phyloP scores from a whole-genome alignment of 2,888 invertebrate genomes.

The Lydus trimaculatus region DNA sequence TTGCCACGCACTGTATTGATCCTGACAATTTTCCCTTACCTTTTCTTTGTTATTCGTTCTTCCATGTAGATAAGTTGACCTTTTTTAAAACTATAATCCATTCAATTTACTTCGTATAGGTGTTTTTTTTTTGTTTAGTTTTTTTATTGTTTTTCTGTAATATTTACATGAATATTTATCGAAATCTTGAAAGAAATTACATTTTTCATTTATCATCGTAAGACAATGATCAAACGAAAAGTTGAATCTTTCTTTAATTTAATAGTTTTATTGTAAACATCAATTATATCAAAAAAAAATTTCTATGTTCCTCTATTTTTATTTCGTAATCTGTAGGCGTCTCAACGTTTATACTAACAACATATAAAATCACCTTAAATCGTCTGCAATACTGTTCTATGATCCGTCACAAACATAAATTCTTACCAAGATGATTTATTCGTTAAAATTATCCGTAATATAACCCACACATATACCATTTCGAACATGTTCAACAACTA shows the following conservation, averaged over 20 bases:
- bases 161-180: not conserved
- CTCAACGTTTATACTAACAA: not conserved
- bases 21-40: slow-evolving; percentile 1
- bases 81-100: not conserved
- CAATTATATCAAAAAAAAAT: slow-evolving; percentile 2
- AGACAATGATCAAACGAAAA: not conserved
- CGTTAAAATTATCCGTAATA: slow-evolving; percentile 40
- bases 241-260: not conserved
- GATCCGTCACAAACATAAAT: slow-evolving; percentile 39
- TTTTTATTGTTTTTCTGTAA: not conserved
- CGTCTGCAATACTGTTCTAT: slow-evolving; percentile 37
- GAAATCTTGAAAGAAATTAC: not conserved
- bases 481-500: slow-evolving; percentile 31
- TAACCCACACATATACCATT: slow-evolving; percentile 36
- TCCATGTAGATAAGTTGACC: not conserved
- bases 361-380: slow-evolving; percentile 9
- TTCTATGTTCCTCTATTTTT: not conserved
- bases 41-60: slow-evolving; percentile 3
- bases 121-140: no score
- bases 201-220: not conserved
- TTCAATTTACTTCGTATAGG: not conserved
- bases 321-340: slow-evolving; percentile 9
- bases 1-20: slow-evolving; percentile 10
- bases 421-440: slow-evolving; percentile 37
- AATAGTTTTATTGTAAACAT: not conserved